These are phyloP conservation scores for Cryptocephalus moraei DNA, from an alignment of 2,888 invertebrate genomes.

Conservation along the genomic window DNA sequence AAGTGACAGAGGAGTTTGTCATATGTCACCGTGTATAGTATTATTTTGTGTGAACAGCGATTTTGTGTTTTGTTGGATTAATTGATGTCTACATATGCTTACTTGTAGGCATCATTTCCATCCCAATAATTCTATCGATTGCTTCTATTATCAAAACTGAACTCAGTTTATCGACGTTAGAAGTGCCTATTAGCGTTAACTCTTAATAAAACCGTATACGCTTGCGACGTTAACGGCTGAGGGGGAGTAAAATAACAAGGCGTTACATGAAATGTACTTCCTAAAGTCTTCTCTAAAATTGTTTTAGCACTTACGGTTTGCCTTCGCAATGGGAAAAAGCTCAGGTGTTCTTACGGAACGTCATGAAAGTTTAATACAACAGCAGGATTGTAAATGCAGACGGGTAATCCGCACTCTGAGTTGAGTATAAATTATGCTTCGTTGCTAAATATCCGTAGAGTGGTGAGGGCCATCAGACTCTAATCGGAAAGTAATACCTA, in stretches of 20 bases:
- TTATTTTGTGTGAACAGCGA: too few species aligned
- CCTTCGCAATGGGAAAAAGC: constrained; percentile 14
- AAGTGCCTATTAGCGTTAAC: not conserved
- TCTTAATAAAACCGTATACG: not conserved
- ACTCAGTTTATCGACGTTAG: too few species aligned
- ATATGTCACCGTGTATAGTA: too few species aligned
- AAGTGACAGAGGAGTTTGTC: too few species aligned
- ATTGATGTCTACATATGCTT: too few species aligned
- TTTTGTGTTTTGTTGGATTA: too few species aligned
- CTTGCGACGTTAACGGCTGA: not conserved
- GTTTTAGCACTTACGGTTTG: not conserved
- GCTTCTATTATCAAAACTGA: too few species aligned
- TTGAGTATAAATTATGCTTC: constrained; percentile 16
- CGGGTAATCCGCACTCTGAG: constrained; percentile 16
- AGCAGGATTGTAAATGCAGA: constrained; percentile 15
- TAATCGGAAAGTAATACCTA: too few species aligned
- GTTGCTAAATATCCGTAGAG: too few species aligned
- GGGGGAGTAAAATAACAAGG: not conserved
- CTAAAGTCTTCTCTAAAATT: not conserved
- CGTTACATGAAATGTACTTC: not conserved
- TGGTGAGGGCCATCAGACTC: too few species aligned
- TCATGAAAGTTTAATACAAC: constrained; percentile 20
- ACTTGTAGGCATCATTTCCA: too few species aligned
- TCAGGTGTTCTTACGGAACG: constrained; percentile 17
- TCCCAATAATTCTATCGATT: too few species aligned